These are phyloP conservation scores for Sarcoramphus papa DNA, from an alignment of 2,797 vertebrate species.

Conservation along the genomic window DNA sequence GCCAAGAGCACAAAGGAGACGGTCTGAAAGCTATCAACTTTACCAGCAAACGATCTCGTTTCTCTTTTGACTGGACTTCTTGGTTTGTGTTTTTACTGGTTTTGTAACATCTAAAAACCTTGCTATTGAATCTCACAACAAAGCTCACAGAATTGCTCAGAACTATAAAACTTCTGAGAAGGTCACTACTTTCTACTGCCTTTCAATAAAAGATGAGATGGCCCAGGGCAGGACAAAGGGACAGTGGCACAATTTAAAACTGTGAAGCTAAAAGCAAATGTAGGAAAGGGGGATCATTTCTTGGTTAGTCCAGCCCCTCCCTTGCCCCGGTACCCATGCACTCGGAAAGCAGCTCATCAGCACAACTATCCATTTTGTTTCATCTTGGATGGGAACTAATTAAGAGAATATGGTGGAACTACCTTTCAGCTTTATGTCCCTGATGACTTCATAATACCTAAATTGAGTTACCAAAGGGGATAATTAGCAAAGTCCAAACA, in stretches of 20 bases:
- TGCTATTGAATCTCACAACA: not conserved
- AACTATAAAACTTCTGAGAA: not conserved
- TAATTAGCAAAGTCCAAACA: conserved; percentile 74
- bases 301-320: not conserved
- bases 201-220: not conserved
- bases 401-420: conserved; percentile 34
- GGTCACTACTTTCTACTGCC: not conserved
- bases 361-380: not conserved
- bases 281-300: not conserved
- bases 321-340: not conserved
- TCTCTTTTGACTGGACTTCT: not conserved
- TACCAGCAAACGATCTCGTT: not conserved
- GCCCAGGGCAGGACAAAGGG: not conserved
- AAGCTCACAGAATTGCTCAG: not conserved
- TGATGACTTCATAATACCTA: conserved; percentile 26
- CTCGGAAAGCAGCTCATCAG: not conserved
- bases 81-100: not conserved
- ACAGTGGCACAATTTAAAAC: not conserved
- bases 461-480: conserved; percentile 57
- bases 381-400: conserved; percentile 44
- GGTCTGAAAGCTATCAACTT: not conserved
- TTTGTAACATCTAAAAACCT: not conserved
- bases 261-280: not conserved
- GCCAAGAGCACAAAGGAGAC: not conserved
- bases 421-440: conserved; percentile 39